Evolutionary conservation across 2,113 vertebrate species (phyloP).

Genomic region (Phalacrocorax aristotelis): DNA sequence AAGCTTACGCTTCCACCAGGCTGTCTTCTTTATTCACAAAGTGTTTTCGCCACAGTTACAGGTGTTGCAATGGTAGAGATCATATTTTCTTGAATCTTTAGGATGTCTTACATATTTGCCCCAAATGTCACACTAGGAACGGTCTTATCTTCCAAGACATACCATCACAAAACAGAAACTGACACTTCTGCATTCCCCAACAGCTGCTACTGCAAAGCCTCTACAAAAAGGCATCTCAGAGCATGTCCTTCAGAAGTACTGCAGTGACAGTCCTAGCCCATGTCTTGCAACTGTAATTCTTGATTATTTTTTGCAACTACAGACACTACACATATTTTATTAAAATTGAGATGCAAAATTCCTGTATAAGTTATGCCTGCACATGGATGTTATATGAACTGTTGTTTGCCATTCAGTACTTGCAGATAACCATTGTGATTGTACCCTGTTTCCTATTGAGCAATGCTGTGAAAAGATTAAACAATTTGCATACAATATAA

Average conservation of each 20-base stretch:
- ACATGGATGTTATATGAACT: background rate
- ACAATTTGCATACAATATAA: slow-evolving; percentile 60
- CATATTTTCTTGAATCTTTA: background rate
- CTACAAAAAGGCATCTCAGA: background rate
- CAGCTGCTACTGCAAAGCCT: background rate
- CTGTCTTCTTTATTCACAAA: background rate
- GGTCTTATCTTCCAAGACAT: background rate
- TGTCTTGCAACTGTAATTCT: background rate
- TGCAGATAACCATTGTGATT: background rate
- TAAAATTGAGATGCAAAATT: background rate
- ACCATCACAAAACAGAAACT: background rate
- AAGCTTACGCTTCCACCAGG: background rate
- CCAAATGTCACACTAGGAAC: background rate
- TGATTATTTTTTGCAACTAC: background rate
- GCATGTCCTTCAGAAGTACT: background rate
- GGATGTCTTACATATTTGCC: background rate
- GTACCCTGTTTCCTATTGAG: background rate
- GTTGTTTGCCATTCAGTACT: background rate
- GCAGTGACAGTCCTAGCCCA: background rate
- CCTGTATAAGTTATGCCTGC: background rate
- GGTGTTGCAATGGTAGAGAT: background rate
- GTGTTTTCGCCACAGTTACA: background rate
- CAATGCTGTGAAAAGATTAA: slow-evolving; percentile 25
- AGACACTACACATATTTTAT: background rate
- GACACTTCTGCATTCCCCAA: background rate